Evolutionary conservation across 30 jellyfish, hydroid and myxozoan genomes (phyloP).

Genomic region (Phacellophora camtschatica): DNA sequence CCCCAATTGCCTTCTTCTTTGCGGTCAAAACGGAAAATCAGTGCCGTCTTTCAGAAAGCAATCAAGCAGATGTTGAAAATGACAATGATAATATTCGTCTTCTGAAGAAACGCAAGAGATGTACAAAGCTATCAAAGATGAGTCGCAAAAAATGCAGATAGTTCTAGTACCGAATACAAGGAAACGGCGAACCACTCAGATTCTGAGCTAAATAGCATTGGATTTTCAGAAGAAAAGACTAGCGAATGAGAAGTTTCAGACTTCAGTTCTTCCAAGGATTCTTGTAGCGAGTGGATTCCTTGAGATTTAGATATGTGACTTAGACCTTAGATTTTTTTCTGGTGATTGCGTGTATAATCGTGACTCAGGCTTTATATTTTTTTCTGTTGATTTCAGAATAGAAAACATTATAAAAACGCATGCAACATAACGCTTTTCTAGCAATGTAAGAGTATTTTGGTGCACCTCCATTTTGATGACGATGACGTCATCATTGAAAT

Average conservation of each 20-base stretch:
- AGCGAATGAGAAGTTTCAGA: constrained; percentile 45
- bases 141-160: neutral
- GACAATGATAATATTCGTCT: neutral
- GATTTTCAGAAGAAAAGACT: constrained; percentile 1
- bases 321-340: too few relatives aligned
- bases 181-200: constrained; percentile 28
- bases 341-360: too few relatives aligned
- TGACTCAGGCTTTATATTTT: too few relatives aligned
- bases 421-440: neutral
- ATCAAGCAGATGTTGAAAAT: constrained; percentile 35
- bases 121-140: constrained; percentile 4
- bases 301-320: too few relatives aligned
- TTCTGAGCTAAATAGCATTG: constrained; percentile 22
- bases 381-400: neutral
- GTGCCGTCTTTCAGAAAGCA: constrained; percentile 24
- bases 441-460: neutral
- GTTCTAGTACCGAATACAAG: constrained; percentile 22
- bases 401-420: neutral
- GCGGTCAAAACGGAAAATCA: constrained; percentile 21
- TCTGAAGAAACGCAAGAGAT: constrained; percentile 33
- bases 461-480: neutral
- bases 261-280: constrained; percentile 22
- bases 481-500: neutral
- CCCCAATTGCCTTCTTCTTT: constrained; percentile 29
- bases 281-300: constrained; percentile 34